Evolutionary conservation across 2,113 vertebrate species (phyloP), one percentile per base, ranked within the genome.

Genomic region (Sterna hirundo): DNA sequence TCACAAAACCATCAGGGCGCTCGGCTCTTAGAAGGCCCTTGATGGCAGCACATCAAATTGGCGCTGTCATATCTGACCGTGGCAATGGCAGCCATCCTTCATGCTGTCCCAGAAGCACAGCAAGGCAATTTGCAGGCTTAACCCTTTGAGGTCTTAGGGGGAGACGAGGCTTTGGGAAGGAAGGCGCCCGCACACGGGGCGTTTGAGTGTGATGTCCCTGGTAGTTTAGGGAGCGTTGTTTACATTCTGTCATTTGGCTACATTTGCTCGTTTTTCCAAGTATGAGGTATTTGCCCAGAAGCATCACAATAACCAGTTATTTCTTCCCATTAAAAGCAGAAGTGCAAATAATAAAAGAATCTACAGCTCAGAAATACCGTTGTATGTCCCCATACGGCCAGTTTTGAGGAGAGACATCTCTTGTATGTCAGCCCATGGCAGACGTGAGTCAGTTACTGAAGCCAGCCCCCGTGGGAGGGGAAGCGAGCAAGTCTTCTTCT

Each of bases 1-100:
- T 99, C 99, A 99, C 98, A 98, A 99, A 99, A 99, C 98, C 99
- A 99, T 99, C 99, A 99, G 99, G 99, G 99, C 98, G 97, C 97
- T 97, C 98, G 97, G 99, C 98, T 99, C 98, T 99, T 98, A 98
- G 98, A 98, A 98, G 98, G 98, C 98, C 98, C 98, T 98, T 98
- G 98, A 99, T 98, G 98, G 99, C 98, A 98, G 98, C 99, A 98
- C 98, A 98, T 99, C 98, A 98, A 98, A 99, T 99, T 98, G 99
- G 98, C 98, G 97, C 98, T 97, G 99, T 99, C 98, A 98, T 98
- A 97, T 98, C 98, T 99, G 99, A 99, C 99, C 98, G 98, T 98
- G 98, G 98, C 98, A 97, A 98, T 98, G 98, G 98, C 98, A 98
- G 97, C 98, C 98, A 98, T 98, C 98, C 98, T 98, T 99, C 98